These are phyloP conservation scores for Drosophila basisetae DNA, from an alignment of 2,888 invertebrate species.

Conservation along the genomic window DNA sequence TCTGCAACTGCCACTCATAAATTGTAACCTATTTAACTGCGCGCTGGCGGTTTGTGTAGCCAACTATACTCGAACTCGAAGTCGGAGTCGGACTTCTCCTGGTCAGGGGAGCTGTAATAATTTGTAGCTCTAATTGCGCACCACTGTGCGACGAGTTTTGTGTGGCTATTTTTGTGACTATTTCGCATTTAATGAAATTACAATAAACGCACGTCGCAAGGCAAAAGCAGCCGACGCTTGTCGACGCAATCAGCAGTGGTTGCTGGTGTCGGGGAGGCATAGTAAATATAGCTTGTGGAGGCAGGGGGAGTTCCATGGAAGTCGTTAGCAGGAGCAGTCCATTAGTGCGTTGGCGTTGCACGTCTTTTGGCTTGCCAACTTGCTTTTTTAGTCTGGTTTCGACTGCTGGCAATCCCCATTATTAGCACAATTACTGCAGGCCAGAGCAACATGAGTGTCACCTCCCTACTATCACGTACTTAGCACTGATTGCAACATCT, in stretches of 20 bases:
- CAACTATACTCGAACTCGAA: background rate
- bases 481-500: slow-evolving; percentile 70
- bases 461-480: slow-evolving; percentile 50
- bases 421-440: slow-evolving; percentile 78
- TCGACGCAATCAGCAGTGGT: slow-evolving; percentile 48
- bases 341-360: slow-evolving; percentile 74
- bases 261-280: background rate
- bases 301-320: slow-evolving; percentile 15
- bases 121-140: slow-evolving; percentile 76
- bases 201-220: slow-evolving; percentile 73
- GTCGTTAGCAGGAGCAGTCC: slow-evolving; percentile 69
- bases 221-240: slow-evolving; percentile 49
- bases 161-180: slow-evolving; percentile 65
- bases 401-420: slow-evolving; percentile 71
- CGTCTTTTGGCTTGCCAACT: slow-evolving; percentile 26
- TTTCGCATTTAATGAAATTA: slow-evolving; percentile 80
- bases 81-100: background rate
- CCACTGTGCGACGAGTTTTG: slow-evolving; percentile 47
- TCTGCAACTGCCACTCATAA: slow-evolving; percentile 67
- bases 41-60: slow-evolving; percentile 13
- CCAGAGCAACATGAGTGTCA: slow-evolving; percentile 32
- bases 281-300: background rate
- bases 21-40: slow-evolving; percentile 75
- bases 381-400: slow-evolving; percentile 25
- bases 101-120: slow-evolving; percentile 39